Evolutionary conservation across 1,140 invertebrate genomes (phyloP).

Genomic region (Caenorhabditis remanei): DNA sequence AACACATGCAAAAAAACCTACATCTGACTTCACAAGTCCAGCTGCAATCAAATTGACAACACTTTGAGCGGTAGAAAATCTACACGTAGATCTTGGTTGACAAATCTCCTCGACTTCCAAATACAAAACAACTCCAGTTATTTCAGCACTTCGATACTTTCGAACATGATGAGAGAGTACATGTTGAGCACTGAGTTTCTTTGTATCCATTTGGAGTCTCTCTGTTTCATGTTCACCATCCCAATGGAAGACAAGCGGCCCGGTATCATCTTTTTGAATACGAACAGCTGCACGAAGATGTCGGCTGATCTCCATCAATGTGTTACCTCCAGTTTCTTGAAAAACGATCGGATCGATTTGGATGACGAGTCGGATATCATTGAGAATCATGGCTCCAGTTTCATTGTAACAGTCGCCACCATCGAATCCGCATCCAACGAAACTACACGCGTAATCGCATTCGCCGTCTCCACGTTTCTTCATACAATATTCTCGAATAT

Average conservation of each 20-base stretch:
- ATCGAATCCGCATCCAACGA: slow-evolving; percentile 70
- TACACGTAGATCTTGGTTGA: neutral
- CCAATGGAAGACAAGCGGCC: slow-evolving; percentile 67
- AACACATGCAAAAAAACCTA: neutral
- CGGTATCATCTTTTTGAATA: slow-evolving; percentile 56
- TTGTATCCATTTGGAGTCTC: neutral
- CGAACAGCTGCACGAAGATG: slow-evolving; percentile 59
- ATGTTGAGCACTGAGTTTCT: neutral
- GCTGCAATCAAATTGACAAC: slow-evolving; percentile 20
- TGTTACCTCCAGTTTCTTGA: slow-evolving; percentile 42
- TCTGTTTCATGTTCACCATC: slow-evolving; percentile 33
- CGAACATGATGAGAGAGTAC: slow-evolving; percentile 27
- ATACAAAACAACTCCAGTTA: slow-evolving; percentile 50
- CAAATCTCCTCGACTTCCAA: slow-evolving; percentile 44
- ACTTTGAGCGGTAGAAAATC: slow-evolving; percentile 21
- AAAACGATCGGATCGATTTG: slow-evolving; percentile 53
- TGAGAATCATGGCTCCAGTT: slow-evolving; percentile 27
- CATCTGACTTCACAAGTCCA: neutral
- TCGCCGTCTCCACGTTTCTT: slow-evolving; percentile 68
- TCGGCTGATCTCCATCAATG: slow-evolving; percentile 62
- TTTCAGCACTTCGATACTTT: neutral
- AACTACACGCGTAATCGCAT: slow-evolving; percentile 71
- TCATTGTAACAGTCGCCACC: slow-evolving; percentile 66
- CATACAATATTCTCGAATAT: slow-evolving; percentile 64
- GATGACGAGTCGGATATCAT: slow-evolving; percentile 54